Evolutionary conservation across 2,888 invertebrate species (phyloP).

Genomic region (Diarsia brunnea): DNA sequence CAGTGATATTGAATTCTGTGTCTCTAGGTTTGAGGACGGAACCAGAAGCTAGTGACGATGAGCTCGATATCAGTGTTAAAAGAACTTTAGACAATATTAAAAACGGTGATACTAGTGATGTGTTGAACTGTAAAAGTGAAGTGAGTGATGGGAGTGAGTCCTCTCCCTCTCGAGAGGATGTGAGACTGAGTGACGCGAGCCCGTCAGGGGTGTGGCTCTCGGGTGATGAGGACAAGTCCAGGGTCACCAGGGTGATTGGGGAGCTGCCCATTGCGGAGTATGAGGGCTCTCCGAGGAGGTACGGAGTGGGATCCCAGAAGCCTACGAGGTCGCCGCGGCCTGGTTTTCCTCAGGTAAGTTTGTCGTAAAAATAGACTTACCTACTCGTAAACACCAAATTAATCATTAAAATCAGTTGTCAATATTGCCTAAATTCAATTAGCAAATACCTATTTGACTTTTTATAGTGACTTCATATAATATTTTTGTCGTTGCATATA

Average conservation of each 20-base stretch:
- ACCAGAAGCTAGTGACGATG: conserved; percentile 89
- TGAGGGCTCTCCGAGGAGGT: conserved; percentile 97
- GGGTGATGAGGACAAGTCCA: conserved; percentile 83
- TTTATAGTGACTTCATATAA: background rate
- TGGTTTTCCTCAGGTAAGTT: conserved; percentile 94
- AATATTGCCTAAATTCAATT: background rate
- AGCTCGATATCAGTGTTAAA: conserved; percentile 88
- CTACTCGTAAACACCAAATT: background rate
- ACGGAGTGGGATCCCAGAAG: conserved; percentile 94
- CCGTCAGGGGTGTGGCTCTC: conserved; percentile 82
- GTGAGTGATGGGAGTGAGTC: conserved; percentile 84
- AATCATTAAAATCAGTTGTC: background rate
- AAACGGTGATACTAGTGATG: conserved; percentile 89
- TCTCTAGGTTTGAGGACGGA: conserved; percentile 90
- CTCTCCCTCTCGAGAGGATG: conserved; percentile 81
- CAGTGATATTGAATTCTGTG: conserved; percentile 90
- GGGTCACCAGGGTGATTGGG: conserved; percentile 93
- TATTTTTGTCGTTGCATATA: background rate
- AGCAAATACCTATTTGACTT: background rate
- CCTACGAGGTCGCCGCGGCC: conserved; percentile 95
- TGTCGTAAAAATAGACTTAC: background rate
- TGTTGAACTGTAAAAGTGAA: conserved; percentile 88
- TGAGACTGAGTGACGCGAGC: conserved; percentile 80
- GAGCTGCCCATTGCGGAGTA: conserved; percentile 98
- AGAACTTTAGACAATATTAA: conserved; percentile 89